Conservation (phyloP, 1,140 invertebrate species). For the Stratiolaelaps scimitus region DNA sequence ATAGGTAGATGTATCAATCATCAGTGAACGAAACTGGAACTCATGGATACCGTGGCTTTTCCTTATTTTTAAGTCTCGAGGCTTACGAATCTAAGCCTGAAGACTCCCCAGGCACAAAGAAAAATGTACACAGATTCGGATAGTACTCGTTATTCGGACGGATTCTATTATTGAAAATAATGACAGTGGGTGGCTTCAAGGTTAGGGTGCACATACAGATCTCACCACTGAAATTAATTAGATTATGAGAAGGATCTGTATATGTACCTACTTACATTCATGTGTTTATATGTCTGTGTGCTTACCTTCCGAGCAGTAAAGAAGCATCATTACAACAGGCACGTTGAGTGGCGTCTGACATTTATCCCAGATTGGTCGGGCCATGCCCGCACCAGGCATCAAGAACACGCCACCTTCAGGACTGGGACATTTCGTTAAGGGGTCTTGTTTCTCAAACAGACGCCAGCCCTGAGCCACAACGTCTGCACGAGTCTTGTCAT, state of each 20-base stretch:
- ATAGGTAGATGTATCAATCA: not conserved
- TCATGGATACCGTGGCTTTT: no score
- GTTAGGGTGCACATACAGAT: no score
- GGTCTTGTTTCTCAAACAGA: constrained; percentile 17
- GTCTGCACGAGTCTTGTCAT: not conserved
- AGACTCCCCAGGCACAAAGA: no score
- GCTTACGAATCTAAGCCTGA: no score
- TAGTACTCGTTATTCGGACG: no score
- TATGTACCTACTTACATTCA: not conserved
- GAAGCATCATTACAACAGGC: constrained; percentile 27
- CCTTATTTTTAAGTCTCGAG: no score
- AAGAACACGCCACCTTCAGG: constrained; percentile 17
- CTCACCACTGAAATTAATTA: not conserved
- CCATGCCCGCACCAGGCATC: constrained; percentile 23
- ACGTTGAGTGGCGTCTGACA: not conserved
- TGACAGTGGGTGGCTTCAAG: no score
- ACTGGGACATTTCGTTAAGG: constrained; percentile 9
- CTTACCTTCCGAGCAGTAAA: constrained; percentile 24
- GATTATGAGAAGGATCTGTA: not conserved
- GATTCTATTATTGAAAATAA: no score
- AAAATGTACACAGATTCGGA: no score
- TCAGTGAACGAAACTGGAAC: not conserved
- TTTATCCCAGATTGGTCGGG: constrained; percentile 21
- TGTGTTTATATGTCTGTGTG: not conserved
- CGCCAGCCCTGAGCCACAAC: not conserved